Conservation (phyloP, 2,113 vertebrate species). For the Cochlearius cochlearius region DNA sequence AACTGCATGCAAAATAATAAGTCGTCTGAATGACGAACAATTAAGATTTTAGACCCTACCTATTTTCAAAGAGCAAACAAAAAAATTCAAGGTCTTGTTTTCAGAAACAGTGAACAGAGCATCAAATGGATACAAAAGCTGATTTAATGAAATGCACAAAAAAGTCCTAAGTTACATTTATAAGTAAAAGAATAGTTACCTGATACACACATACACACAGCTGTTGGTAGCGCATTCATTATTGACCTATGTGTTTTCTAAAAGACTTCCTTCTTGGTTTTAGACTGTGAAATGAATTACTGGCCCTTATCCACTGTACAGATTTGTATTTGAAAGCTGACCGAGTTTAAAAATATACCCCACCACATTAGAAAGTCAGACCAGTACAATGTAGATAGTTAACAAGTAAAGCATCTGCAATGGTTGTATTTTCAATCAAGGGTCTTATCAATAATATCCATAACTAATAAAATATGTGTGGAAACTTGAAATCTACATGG, state of each 20-base stretch:
- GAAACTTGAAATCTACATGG: neutral
- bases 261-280: neutral
- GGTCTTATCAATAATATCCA: neutral
- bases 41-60: neutral
- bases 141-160: neutral
- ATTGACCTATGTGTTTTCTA: neutral
- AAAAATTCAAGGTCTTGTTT: neutral
- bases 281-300: neutral
- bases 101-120: neutral
- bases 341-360: neutral
- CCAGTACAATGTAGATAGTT: neutral
- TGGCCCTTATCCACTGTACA: neutral
- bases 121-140: neutral
- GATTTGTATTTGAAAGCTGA: neutral
- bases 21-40: neutral
- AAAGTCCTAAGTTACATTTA: neutral
- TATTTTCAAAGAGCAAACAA: neutral
- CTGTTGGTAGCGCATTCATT: neutral
- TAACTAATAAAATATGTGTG: neutral
- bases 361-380: neutral
- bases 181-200: neutral
- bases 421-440: neutral
- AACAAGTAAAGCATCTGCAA: neutral
- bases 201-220: neutral
- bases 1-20: neutral